phyloP scores from a whole-genome alignment of 2,797 vertebrate genomes.

The Ateles fusciceps region DNA sequence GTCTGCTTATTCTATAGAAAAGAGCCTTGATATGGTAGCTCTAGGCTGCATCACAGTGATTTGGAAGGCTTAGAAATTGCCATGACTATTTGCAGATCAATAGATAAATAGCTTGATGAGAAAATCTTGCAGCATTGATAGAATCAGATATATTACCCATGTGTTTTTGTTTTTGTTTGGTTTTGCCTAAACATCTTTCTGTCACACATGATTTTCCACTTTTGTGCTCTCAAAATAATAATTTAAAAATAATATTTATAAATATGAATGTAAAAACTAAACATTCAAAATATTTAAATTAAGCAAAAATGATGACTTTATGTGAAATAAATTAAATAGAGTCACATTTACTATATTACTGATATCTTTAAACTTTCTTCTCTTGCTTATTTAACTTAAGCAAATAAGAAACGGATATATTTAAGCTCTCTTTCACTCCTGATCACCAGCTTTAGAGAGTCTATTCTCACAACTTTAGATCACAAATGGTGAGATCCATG shows the following conservation, averaged over 20 bases:
- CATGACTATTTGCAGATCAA: neutral
- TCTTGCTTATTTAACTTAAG: neutral
- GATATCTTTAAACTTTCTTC: neutral
- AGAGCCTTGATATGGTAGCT: neutral
- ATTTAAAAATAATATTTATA: conserved; percentile 25
- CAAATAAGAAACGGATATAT: neutral
- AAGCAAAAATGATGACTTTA: neutral
- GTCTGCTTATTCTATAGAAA: neutral
- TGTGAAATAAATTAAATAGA: neutral
- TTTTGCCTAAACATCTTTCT: neutral
- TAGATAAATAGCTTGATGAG: neutral
- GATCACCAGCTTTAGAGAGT: neutral
- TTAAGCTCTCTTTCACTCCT: neutral
- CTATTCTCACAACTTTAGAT: conserved; percentile 25
- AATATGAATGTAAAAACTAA: neutral
- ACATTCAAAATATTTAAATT: neutral
- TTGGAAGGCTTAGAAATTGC: neutral
- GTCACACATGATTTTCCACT: neutral
- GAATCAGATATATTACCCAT: neutral
- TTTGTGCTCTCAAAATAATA: neutral
- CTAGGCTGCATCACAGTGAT: neutral
- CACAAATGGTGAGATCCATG: neutral
- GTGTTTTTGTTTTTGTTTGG: neutral
- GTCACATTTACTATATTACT: neutral
- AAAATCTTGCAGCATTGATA: neutral